These are phyloP conservation scores for Platycheirus rosarum DNA, from an alignment of 2,888 invertebrate genomes.

Conservation along the genomic window DNA sequence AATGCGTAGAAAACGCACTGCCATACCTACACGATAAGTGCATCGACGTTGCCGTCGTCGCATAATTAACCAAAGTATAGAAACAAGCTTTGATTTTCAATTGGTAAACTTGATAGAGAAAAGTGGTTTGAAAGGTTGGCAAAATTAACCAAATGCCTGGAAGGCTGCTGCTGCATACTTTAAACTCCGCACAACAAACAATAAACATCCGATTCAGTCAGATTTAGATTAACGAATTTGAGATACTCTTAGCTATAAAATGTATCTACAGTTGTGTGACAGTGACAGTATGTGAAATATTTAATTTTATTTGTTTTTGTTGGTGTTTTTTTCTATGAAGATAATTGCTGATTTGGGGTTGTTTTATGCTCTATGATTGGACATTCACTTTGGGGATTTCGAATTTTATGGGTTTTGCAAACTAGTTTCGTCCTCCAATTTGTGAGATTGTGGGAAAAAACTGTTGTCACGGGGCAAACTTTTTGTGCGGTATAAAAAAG, in stretches of 20 bases:
- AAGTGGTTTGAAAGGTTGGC: constrained; percentile 73
- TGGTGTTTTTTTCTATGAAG: neutral
- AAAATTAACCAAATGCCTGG: constrained; percentile 62
- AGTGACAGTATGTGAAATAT: constrained; percentile 31
- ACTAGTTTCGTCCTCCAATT: constrained; percentile 56
- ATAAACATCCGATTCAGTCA: constrained; percentile 46
- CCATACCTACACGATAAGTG: constrained; percentile 38
- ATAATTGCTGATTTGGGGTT: constrained; percentile 63
- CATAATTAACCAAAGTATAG: constrained; percentile 69
- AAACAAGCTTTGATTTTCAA: constrained; percentile 49
- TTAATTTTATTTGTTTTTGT: constrained; percentile 1
- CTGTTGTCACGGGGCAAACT: constrained; percentile 19
- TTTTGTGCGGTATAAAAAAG: constrained; percentile 19
- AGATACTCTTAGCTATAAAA: constrained; percentile 19
- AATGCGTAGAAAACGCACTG: constrained; percentile 28
- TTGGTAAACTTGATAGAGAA: constrained; percentile 70
- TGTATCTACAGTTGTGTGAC: too few species aligned
- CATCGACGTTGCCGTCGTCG: constrained; percentile 1
- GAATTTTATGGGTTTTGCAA: constrained; percentile 10
- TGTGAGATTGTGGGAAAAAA: constrained; percentile 38
- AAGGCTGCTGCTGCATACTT: constrained; percentile 30
- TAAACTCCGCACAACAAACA: constrained; percentile 23
- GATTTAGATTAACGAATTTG: constrained; percentile 33
- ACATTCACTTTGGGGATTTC: constrained; percentile 68
- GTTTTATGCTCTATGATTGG: constrained; percentile 54